phyloP scores from a whole-genome alignment of 2,797 vertebrate genomes.

The Bufotes viridis region DNA sequence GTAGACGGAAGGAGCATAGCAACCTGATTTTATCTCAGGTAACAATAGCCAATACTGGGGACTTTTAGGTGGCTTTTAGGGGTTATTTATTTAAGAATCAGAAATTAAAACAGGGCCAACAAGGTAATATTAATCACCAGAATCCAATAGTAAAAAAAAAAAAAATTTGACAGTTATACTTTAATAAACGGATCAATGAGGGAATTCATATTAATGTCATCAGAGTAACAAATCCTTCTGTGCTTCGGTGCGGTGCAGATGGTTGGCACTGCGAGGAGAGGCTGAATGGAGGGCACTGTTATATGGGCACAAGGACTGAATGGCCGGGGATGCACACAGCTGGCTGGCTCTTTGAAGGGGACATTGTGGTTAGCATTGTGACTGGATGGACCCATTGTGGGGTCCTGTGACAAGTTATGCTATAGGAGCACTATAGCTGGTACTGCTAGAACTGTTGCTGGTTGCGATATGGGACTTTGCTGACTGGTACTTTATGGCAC shows the following conservation, averaged over 20 bases:
- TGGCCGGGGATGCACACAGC: neutral
- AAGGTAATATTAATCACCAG: too few species aligned
- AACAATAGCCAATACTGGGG: too few species aligned
- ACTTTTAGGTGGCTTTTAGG: too few species aligned
- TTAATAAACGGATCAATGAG: neutral
- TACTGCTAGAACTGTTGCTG: neutral
- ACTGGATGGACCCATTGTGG: neutral
- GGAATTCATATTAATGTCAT: neutral
- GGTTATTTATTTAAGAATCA: too few species aligned
- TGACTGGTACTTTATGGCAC: too few species aligned
- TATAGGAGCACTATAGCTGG: neutral
- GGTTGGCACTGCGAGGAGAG: neutral
- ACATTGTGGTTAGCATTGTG: neutral
- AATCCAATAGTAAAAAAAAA: too few species aligned
- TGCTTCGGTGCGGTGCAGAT: neutral
- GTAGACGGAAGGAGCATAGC: too few species aligned
- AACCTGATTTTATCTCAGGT: too few species aligned
- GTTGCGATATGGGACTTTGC: neutral
- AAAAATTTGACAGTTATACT: too few species aligned
- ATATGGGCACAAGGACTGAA: neutral
- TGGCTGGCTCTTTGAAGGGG: neutral
- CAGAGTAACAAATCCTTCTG: neutral
- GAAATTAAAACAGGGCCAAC: too few species aligned
- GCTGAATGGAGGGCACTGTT: neutral
- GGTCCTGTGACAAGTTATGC: neutral